Base-by-base conservation (phyloP, 2,797 vertebrate species). In the Etheostoma nigrum region DNA sequence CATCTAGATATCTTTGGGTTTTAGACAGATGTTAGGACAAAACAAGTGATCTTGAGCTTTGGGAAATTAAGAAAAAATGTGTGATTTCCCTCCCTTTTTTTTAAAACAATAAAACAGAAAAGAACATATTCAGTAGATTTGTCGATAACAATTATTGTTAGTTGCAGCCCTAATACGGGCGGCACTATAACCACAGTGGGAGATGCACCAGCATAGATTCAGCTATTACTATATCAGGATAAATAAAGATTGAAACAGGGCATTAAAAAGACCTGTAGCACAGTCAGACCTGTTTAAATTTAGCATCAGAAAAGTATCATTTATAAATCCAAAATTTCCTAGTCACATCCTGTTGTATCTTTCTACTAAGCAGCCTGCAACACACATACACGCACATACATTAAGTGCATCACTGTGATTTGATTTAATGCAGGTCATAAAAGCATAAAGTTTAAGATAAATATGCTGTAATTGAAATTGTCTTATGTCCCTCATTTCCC, bases 401-500 rank as follows among this genome's bases (percentile, higher is more conserved):
- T n/a, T 5, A 30, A 30, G 16, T 15, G 16, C 27, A 70, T 69
- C 30, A 48, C 42, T 40, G 33, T 21, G 10, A 57, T 53, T 49
- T 65, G 6, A 58, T 63, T 71, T 48, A 48, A 67, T 74, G 42
- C 63, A 67, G 54, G 15, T 74, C 73, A 72, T 74, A 53, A 71
- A 81, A 75, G 19, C 53, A 74, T 61, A 19, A 54, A 67, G 23
- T 51, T 15, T 21, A 36, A 36, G 36, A 36, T 36, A 25, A 55
- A 68, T 67, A 70, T 64, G 44, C 36, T 48, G 27, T 3, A 27
- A 9, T 23, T 36, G 33, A 57, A 67, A 11, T 33, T 3, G 12
- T 45, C 47, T 54, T 16, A 48, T 18, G 53, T 52, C 33, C 33
- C n/a, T 64, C 18, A 13, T 52, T 67, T 69, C 47, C 87, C 87